Evolutionary conservation across 2,113 vertebrate genomes (phyloP), one percentile per base, ranked within the genome.

Genomic region (Odocoileus hemionus): DNA sequence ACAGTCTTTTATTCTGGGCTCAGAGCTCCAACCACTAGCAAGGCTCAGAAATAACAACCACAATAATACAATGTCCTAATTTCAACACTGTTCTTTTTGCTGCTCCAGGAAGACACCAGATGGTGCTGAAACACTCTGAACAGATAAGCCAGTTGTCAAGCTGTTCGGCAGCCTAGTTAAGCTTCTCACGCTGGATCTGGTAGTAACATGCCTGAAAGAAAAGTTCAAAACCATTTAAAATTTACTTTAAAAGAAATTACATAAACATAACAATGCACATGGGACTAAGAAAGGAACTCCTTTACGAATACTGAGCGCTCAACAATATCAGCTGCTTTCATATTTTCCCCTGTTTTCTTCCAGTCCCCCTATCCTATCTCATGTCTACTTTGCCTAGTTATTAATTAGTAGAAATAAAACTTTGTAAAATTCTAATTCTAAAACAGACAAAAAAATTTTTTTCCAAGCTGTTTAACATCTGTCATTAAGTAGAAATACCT

Each of bases 161-260:
- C 88, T 6, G 15, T 91, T 70, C 88, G 3, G 43, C 26, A 4
- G 50, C 86, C 98, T 99, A 99, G 80, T 99, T 99, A 97, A 99
- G 98, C 98, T 99, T 99, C 99, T 99, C 99, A 7, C 99, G 99
- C 97, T 99, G 99, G 98, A 99, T 99, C 99, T 99, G 99, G 98
- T 99, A 99, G 98, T 99, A 99, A 98, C 99, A 99, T 0, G 99
- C 99, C 99, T 99, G 98, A 36, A 97, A 97, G 36, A 89, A 93
- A 97, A 98, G 47, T 95, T 92, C 47, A 97, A 94, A 94, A 94
- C 39, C 94, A 84, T 91, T 93, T 84, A 43, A 96, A 96, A 89
- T 84, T 93, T 92, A 95, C 80, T 91, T 92, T 84, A 91, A 94
- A 93, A 90, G 74, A 94, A 93, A 86, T 89, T 33, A n/a, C 14